Conservation (phyloP, 1,140 invertebrate genomes). For the Fragariocoptes setiger region DNA sequence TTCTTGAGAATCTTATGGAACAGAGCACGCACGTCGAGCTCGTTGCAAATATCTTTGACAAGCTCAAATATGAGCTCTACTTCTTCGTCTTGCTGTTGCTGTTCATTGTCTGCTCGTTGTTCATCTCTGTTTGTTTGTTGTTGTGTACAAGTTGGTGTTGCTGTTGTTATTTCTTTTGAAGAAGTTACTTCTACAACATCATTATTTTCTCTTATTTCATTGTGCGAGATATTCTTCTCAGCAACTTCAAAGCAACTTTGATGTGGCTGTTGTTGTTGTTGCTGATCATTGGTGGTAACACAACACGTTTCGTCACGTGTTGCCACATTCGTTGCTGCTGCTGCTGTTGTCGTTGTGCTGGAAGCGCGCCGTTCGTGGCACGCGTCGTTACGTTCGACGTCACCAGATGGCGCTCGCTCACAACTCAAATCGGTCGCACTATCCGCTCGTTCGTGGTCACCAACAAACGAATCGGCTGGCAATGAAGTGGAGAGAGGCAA, state of each 20-base stretch:
- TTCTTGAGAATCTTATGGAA: conserved; percentile 89
- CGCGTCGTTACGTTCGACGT: too few species aligned
- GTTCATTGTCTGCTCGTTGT: too few species aligned
- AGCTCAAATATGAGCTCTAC: neutral
- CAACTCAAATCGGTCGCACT: too few species aligned
- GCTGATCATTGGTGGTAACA: too few species aligned
- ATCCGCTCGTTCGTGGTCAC: too few species aligned
- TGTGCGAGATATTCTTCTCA: neutral
- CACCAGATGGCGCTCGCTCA: too few species aligned
- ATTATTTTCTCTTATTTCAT: neutral
- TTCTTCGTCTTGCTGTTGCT: neutral
- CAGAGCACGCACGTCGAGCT: conserved; percentile 58
- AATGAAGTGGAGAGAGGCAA: conserved; percentile 22
- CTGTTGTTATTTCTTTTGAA: neutral
- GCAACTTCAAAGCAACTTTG: neutral
- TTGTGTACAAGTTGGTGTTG: too few species aligned
- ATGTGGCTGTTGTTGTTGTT: neutral
- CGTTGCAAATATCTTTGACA: conserved; percentile 84
- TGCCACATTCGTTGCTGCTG: too few species aligned
- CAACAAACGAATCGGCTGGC: conserved; percentile 14
- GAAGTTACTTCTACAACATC: neutral
- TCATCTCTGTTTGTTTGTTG: too few species aligned
- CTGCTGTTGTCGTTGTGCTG: conserved; percentile 10
- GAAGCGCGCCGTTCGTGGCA: too few species aligned
- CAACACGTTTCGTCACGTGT: too few species aligned